A percentile compares a stretch with the other conserved stretches of the same genome.
Conservation (phyloP, 2,113 vertebrate genomes). For the Solea senegalensis region DNA sequence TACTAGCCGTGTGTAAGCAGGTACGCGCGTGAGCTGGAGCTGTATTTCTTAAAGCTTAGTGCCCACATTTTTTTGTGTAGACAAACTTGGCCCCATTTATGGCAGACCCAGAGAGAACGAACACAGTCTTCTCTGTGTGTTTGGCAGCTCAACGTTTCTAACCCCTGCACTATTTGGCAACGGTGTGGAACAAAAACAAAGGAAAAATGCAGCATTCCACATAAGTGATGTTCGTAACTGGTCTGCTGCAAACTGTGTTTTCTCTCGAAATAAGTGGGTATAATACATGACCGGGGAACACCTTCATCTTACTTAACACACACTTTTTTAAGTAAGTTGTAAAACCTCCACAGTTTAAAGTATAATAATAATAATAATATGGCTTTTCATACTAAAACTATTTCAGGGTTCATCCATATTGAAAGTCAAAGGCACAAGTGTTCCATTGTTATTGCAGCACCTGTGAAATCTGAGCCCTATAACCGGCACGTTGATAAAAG, state of each 20-base stretch:
- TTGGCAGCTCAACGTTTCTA: constrained; percentile 50
- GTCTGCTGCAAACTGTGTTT: constrained; percentile 24
- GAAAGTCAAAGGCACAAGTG: not conserved
- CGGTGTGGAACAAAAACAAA: constrained; percentile 48
- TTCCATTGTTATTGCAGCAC: constrained; percentile 29
- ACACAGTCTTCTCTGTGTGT: constrained; percentile 70
- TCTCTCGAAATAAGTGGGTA: constrained; percentile 9
- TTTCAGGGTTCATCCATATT: no score
- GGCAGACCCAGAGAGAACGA: constrained; percentile 50
- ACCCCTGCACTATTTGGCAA: constrained; percentile 55
- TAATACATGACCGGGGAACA: not conserved
- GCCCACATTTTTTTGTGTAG: constrained; percentile 51
- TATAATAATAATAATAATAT: no score
- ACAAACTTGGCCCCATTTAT: constrained; percentile 56
- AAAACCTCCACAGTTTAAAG: not conserved
- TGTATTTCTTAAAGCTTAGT: constrained; percentile 33
- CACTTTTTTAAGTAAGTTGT: not conserved
- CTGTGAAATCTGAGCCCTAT: not conserved
- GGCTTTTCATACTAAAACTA: no score
- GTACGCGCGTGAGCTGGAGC: not conserved
- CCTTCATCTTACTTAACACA: not conserved
- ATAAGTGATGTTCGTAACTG: constrained; percentile 39
- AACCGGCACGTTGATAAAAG: constrained; percentile 3
- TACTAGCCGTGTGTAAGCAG: not conserved
- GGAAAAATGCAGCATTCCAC: constrained; percentile 59